phyloP scores from a whole-genome alignment of 2,888 invertebrate species.

The Aporophyla nigra region DNA sequence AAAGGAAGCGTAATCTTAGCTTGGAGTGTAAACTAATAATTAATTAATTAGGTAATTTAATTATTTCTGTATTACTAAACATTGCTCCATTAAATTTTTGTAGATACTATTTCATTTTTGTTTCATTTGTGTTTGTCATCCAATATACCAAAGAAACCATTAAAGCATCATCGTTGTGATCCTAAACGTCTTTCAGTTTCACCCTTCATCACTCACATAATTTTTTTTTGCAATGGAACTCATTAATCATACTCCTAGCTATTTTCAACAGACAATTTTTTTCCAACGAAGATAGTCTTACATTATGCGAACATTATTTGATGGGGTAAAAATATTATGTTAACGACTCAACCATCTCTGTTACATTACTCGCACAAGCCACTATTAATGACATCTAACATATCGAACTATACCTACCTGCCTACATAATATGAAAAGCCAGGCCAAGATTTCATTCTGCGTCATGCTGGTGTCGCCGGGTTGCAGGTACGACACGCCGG shows the following conservation, averaged over 20 bases:
- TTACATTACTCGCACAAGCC: too few relatives aligned
- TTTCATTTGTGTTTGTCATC: background rate
- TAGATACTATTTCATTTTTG: background rate
- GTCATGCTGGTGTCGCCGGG: slow-evolving; percentile 78
- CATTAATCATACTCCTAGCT: too few relatives aligned
- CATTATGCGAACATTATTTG: too few relatives aligned
- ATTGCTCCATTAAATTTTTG: too few relatives aligned
- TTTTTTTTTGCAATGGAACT: background rate
- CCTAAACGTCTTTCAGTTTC: background rate
- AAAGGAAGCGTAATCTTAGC: background rate
- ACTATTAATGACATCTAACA: too few relatives aligned
- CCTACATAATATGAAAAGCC: too few relatives aligned
- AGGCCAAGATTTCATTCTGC: background rate
- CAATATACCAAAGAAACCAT: background rate
- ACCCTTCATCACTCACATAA: background rate
- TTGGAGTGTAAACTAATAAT: too few relatives aligned
- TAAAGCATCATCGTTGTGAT: background rate
- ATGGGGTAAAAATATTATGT: too few relatives aligned
- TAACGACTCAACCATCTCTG: too few relatives aligned
- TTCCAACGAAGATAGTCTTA: too few relatives aligned
- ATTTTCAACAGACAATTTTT: too few relatives aligned
- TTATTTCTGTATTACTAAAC: background rate
- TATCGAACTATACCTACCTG: too few relatives aligned
- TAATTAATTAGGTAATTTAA: background rate
- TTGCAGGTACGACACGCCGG: slow-evolving; percentile 86